A percentile compares a stretch with the other conserved stretches of the same genome.
Evolutionary conservation across 2,113 vertebrate species (phyloP).

Genomic region (Rattus norvegicus): DNA sequence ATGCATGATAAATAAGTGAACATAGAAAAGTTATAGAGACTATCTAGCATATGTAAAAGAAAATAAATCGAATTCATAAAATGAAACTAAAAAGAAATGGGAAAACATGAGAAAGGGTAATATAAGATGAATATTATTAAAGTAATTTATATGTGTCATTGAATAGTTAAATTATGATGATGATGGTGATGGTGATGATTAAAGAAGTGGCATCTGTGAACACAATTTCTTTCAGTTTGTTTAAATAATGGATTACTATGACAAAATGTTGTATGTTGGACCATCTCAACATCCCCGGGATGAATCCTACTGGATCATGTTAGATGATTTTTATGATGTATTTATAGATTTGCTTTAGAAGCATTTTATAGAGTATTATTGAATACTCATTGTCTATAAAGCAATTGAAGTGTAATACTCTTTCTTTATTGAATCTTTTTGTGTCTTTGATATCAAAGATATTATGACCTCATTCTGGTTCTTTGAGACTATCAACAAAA

Average conservation of each 20-base stretch:
- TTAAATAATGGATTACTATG: not conserved
- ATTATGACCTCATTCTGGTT: no score
- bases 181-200: not conserved
- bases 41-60: not conserved
- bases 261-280: not conserved
- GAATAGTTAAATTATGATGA: not conserved
- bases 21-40: not conserved
- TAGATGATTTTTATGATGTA: not conserved
- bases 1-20: not conserved
- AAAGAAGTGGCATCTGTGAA: not conserved
- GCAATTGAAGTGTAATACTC: no score
- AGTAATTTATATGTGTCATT: not conserved
- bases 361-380: not conserved
- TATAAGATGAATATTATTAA: not conserved
- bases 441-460: no score
- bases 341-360: not conserved
- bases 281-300: not conserved
- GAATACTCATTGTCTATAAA: no score
- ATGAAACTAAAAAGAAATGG: not conserved
- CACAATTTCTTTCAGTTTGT: not conserved
- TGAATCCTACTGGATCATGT: not conserved
- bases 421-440: no score
- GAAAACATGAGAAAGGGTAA: not conserved
- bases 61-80: not conserved
- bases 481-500: no score